Evolutionary conservation across 2,113 vertebrate genomes (phyloP), one percentile per base, ranked within the genome.

Genomic region (Cinclus mexicanus): DNA sequence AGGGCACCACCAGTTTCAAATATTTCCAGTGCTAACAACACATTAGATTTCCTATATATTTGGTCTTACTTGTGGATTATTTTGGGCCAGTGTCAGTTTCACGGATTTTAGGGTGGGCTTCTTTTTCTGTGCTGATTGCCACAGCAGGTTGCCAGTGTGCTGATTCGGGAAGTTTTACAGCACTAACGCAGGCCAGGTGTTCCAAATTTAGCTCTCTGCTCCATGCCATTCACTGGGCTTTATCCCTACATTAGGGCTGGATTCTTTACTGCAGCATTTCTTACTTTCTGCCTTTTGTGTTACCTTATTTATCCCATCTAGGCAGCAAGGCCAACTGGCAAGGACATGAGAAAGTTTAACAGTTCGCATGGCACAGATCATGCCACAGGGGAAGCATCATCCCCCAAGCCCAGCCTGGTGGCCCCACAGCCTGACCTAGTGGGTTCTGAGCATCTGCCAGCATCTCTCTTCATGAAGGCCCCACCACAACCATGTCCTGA

Each of bases 141-240:
- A 93, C 89, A 95, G 93, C 24, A 90, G 75, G 74, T 70, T 91
- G 76, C 75, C 60, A 76, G 74, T 33, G 53, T 96, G 92, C 92
- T 93, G 91, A 91, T 94, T 90, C 31, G 28, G 42, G 81, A 83
- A 94, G 85, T 79, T 95, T 91, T 67, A 76, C 60, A 71, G 37
- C 71, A 79, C 81, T 92, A 95, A 94, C 14, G 4, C 76, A 94
- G 88, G 64, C 71, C 71, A 59, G 29, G 78, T 23, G 42, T 79
- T 76, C 87, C 67, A 8, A 46, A 68, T 75, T 94, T 74, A 86
- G 94, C 57, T 96, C 80, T 72, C 87, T 85, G 79, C 37, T 87
- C 87, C 2, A 0, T 92, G 87, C 55, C 93, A 91, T 93, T 96
- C 91, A 63, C 67, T 35, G 50, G 1, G 95, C 86, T 95, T 88